Percentiles rank a stretch among this genome's conserved stretches.
These are phyloP conservation scores for Pungitius pungitius DNA, from an alignment of 2,113 vertebrate genomes.

Conservation along the genomic window DNA sequence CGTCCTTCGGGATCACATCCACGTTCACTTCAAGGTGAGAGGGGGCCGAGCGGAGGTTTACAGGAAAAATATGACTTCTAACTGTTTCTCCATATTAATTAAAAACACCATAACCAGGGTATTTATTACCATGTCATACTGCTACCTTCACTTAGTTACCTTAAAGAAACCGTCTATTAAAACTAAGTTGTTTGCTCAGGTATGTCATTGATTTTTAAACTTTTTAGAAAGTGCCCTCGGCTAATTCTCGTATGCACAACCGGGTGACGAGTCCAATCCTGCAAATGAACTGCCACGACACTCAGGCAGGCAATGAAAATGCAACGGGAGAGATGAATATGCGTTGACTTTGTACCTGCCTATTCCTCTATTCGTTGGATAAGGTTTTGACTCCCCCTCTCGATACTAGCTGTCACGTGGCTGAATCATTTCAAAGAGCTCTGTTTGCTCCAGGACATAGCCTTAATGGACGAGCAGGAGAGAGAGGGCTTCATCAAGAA, in stretches of 20 bases:
- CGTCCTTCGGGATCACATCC: conserved; percentile 96
- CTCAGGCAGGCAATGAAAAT: background rate
- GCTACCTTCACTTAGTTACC: background rate
- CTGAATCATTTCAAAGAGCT: background rate
- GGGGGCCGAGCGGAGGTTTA: too few relatives aligned
- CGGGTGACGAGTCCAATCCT: background rate
- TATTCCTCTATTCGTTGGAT: too few relatives aligned
- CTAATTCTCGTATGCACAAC: background rate
- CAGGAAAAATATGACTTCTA: too few relatives aligned
- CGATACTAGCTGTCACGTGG: background rate
- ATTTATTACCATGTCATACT: too few relatives aligned
- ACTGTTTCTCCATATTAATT: too few relatives aligned
- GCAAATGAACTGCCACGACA: background rate
- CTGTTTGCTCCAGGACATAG: conserved; percentile 88
- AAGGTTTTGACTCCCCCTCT: background rate
- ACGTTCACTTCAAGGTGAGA: conserved; percentile 98
- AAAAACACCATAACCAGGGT: too few relatives aligned
- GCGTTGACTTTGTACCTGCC: too few relatives aligned
- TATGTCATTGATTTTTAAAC: background rate
- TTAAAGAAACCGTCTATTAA: background rate
- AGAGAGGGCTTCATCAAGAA: conserved; percentile 94
- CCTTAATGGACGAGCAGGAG: conserved; percentile 96
- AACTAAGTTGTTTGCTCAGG: background rate
- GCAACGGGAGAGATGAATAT: background rate
- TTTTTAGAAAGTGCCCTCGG: background rate